Base-by-base conservation (phyloP, 2,888 invertebrate species). In the Neelides folsomi region DNA sequence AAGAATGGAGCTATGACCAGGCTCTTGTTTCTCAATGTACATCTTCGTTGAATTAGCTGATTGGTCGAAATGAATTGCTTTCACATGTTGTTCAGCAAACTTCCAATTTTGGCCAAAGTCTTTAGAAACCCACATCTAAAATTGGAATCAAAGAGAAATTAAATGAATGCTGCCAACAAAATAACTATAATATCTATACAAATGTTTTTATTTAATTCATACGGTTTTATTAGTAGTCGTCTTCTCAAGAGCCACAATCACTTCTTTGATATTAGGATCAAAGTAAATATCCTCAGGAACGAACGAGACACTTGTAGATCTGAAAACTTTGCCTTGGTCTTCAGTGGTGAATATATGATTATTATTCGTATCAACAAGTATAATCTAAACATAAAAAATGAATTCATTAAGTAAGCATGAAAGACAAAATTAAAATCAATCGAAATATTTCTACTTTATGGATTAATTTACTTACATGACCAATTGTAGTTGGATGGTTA, bases 301-400 rank as follows among this genome's bases (percentile, higher is more conserved):
- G 71, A 90, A 92, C 37, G 72, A 71, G 50, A 90, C 71, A 55
- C 77, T 71, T 2, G 78, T 73, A 56, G 77, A 74, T 38, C 71
- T 72, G 58, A 90, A 80, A n/a, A 73, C 78, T 40, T 71, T 71
- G 0, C 85, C 86, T 72, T 82, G 80, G 70, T 90, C 78, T 41
- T 72, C 75, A 0, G 89, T 88, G 51, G 82, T 79, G 68, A 81
- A 89, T 34, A 89, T 73, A 59, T 79, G 76, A 66, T 83, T 82
- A 68, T 89, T 80, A 38, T 76, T 73, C 1, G 82, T 77, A 69
- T 92, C 92, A 48, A 84, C 79, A 70, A 92, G 90, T 1, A 90
- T 80, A 70, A 86, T 86, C 89, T 90, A 9, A 34, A n/a, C 16
- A 20, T 8, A 10, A 13, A 46, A 2, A 20, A 15, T 12, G 15